Evolutionary conservation across 92 coral and sea anemone species (phyloP).

Genomic region (Diadumene lineata): DNA sequence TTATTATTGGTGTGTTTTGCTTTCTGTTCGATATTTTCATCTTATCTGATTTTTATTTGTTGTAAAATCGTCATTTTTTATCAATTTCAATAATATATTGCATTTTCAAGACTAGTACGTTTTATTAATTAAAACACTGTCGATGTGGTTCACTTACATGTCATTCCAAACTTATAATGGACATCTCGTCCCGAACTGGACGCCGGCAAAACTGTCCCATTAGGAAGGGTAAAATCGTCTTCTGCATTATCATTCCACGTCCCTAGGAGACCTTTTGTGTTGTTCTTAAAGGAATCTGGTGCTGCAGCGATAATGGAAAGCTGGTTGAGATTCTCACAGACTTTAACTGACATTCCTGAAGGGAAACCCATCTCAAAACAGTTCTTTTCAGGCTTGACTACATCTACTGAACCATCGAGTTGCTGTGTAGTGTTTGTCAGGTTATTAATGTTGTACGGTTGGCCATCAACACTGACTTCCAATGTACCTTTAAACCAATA

Average conservation of each 20-base stretch:
- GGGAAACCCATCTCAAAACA: constrained; percentile 25
- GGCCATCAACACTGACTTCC: constrained; percentile 43
- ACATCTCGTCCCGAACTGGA: constrained; percentile 33
- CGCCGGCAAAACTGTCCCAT: constrained; percentile 43
- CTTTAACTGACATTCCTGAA: constrained; percentile 11
- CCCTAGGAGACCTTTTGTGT: constrained; percentile 58
- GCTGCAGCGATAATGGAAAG: constrained; percentile 41
- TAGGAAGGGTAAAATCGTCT: constrained; percentile 59
- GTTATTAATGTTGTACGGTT: neutral
- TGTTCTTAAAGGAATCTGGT: constrained; percentile 33
- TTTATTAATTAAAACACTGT: neutral
- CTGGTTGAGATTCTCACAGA: constrained; percentile 3
- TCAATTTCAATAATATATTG: neutral
- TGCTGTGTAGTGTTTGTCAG: constrained; percentile 27
- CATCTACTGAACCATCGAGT: constrained; percentile 34
- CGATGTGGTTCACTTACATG: constrained; percentile 59
- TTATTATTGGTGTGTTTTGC: neutral
- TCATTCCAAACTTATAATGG: constrained; percentile 54
- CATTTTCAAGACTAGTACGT: neutral
- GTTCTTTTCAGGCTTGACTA: constrained; percentile 20
- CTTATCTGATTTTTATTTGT: neutral
- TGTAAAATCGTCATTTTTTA: neutral
- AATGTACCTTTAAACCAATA: constrained; percentile 53
- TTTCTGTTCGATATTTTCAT: neutral
- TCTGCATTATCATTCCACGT: constrained; percentile 54